Evolutionary conservation across 2,797 vertebrate genomes (phyloP).

Genomic region (Aselliscus stoliczkanus): DNA sequence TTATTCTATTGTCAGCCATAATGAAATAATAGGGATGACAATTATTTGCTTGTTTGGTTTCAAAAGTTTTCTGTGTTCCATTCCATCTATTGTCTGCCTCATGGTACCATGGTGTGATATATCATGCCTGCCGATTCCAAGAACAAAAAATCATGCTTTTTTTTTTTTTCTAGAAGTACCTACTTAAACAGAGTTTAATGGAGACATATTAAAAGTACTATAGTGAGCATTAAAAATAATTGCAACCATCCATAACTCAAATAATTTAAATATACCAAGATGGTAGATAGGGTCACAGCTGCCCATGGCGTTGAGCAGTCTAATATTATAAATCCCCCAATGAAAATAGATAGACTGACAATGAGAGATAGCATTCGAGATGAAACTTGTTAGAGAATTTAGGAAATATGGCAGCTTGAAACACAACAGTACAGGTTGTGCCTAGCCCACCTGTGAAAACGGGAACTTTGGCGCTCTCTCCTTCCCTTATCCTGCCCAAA

Average conservation of each 20-base stretch:
- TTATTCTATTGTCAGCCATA: constrained; percentile 56
- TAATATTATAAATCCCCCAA: neutral
- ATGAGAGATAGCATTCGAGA: neutral
- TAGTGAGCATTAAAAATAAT: neutral
- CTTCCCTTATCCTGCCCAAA: neutral
- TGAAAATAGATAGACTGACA: neutral
- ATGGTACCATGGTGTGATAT: constrained; percentile 28
- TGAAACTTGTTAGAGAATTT: neutral
- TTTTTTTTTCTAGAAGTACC: neutral
- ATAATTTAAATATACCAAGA: neutral
- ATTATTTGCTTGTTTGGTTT: constrained; percentile 69
- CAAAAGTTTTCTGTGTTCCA: constrained; percentile 56
- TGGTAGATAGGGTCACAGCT: neutral
- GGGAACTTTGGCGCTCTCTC: neutral
- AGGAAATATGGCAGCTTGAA: neutral
- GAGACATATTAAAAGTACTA: neutral
- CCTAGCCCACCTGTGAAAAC: neutral
- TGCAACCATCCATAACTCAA: neutral
- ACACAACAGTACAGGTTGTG: neutral
- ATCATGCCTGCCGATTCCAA: constrained; percentile 5
- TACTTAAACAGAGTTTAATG: neutral
- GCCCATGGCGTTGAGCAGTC: neutral
- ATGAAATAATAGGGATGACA: constrained; percentile 70
- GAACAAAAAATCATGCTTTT: neutral
- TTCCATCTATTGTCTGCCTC: constrained; percentile 50